These are phyloP conservation scores for Epinephelus fuscoguttatus DNA, from an alignment of 2,113 vertebrate genomes.

Conservation along the genomic window DNA sequence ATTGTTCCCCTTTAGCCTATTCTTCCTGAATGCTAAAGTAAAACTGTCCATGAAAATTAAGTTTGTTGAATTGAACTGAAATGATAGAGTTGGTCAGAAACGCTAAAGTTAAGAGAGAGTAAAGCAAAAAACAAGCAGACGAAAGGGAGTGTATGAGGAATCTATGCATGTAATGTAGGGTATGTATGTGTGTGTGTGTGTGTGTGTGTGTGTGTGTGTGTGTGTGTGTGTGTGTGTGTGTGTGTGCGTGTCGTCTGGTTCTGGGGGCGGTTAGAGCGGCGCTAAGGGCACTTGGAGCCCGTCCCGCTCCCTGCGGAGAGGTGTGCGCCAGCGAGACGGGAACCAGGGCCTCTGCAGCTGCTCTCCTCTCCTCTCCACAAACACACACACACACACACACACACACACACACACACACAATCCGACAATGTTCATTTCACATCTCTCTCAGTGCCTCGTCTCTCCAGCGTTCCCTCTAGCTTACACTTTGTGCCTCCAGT, in stretches of 20 bases:
- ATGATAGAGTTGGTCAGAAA: not conserved
- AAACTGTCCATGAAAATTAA: not conserved
- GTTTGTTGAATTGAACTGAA: not conserved
- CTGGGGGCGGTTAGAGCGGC: conserved; percentile 32
- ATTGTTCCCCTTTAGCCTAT: not conserved
- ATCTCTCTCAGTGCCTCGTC: conserved; percentile 20
- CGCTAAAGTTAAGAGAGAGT: not conserved
- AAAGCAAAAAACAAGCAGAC: conserved; percentile 1
- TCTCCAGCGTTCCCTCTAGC: not conserved
- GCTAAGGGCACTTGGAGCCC: conserved; percentile 56
- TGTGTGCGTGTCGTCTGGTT: conserved; percentile 24
- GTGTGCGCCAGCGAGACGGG: conserved; percentile 53
- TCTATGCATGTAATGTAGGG: not conserved
- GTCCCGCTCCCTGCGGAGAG: conserved; percentile 63
- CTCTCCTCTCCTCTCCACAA: conserved; percentile 16
- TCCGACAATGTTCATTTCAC: conserved; percentile 32
- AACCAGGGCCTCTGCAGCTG: conserved; percentile 72
- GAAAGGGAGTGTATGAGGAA: not conserved
- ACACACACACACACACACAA: conserved; percentile 34
- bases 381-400: conserved; percentile 4
- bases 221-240: conserved; percentile 1
- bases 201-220: not conserved
- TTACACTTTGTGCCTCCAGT: not conserved
- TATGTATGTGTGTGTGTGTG: not conserved
- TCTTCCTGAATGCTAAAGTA: conserved; percentile 1